Conservation (phyloP, 2,797 vertebrate species). For the Falco concolor region DNA sequence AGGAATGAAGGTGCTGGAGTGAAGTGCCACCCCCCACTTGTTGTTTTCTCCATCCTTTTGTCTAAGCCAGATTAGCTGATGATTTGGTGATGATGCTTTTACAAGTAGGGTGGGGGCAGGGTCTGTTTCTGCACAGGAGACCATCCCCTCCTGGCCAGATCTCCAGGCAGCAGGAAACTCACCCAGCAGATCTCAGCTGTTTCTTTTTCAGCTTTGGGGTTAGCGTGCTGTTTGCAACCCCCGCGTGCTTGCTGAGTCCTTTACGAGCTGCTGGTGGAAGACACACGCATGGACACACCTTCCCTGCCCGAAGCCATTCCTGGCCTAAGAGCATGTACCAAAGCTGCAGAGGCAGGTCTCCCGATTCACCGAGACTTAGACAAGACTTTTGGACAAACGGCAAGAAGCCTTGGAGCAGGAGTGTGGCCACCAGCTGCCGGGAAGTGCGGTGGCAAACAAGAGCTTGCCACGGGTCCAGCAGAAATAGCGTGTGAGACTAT, state of each 20-base stretch:
- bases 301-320: not conserved
- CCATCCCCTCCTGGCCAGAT: not conserved
- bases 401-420: not conserved
- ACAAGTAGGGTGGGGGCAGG: not conserved
- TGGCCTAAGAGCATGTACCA: fast-evolving
- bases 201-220: not conserved
- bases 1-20: not conserved
- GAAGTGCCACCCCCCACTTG: not conserved
- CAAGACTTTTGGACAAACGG: not conserved
- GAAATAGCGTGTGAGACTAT: too few species aligned
- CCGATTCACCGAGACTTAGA: not conserved
- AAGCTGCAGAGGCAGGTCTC: not conserved
- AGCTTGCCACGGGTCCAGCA: not conserved
- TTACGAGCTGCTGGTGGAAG: not conserved
- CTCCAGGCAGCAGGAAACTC: not conserved
- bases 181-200: not conserved
- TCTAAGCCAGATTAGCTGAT: not conserved
- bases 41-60: not conserved
- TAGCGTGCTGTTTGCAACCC: not conserved
- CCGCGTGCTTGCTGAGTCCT: not conserved
- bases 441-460: not conserved
- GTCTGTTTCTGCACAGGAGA: not conserved
- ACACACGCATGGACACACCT: not conserved
- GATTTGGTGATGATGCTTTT: not conserved
- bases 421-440: not conserved